Evolutionary conservation across 1,140 invertebrate species (phyloP), one percentile per base, ranked within the genome.

Genomic region (Lysiphlebus fabarum): DNA sequence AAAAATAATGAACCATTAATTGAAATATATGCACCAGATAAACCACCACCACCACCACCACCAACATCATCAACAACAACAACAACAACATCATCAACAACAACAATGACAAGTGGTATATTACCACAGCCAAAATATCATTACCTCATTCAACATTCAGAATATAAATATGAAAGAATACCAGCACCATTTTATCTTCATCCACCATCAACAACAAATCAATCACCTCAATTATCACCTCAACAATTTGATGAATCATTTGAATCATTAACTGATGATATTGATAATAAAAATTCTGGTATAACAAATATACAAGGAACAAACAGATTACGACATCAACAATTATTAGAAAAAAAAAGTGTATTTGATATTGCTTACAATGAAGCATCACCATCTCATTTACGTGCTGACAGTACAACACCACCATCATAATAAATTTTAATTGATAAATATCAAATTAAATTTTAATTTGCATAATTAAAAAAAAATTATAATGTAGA

Each of bases 311-410:
- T 84, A 0, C 72, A 85, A 50, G 75, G 82, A 40, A 77, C 58
- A 64, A 82, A 58, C 76, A 84, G 74, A 33, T 59, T 75, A 10
- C 44, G 60, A 38, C 70, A 80, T 70, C 82, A 90, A 67, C 87
- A 90, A 48, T 86, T 93, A 60, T 84, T 93, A 26, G 91, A 94
- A 67, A 95, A 94, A 78, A 94, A 94, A 70, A 94, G 92, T 71
- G 86, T 95, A n/a, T 95, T 95, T 67, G 93, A 92, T 1, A 95
- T 95, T 64, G 91, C 92, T 3, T 95, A 95, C 69, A 90, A 91
- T 70, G 91, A 93, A 69, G 90, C 94, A 67, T 83, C 86, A 47
- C 87, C 86, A 0, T 82, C 82, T 45, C 83, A 86, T 56, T 69
- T 87, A 6, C 75, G 83, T 42, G 77, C 84, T 1, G 82, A 86